Base-by-base conservation (phyloP, 2,888 invertebrate genomes). In the Orthonychiurus folsomi region DNA sequence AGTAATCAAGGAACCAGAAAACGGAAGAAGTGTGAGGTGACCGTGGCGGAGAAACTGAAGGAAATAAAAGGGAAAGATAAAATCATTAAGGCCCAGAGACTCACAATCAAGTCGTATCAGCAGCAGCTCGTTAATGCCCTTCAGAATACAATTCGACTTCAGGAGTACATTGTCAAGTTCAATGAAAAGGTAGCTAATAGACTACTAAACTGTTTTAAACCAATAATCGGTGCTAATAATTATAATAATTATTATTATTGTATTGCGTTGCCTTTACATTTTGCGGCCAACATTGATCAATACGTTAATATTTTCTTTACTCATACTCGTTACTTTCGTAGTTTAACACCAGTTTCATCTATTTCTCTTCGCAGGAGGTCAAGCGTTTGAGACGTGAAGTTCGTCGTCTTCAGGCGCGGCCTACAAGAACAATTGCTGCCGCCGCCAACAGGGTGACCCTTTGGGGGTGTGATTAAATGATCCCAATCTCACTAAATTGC, bases 401-500 rank as follows among this genome's bases (percentile, higher is more conserved):
- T 37, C 37, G 37, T 9, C 37, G 37, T 37, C 15, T 37, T 5
- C 37, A 37, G 15, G 37, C 37, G 15, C 5, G 37, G 15, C 37
- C 37, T 15, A 37, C 9, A 37, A 37, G 5, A 9, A 37, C 15
- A 9, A 5, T 15, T 37, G 37, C 9, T 5, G 5, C 37, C 5
- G 37, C 9, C 9, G 5, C 15, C 9, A 37, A 37, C 15, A 5
- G 37, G 15, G 5, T 5, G 37, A 37, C 9, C 15, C 37, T 37
- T 9, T 37, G 37, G 37, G 37, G 37, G 15, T 37, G 37, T 15
- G 37, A 37, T 15, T 37, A 37, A 37, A 37, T 37, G 37, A 37
- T 37, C 37, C 37, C 37, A 37, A 9, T 5, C n/a, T 9, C 56
- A 25, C 56, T 56, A 48, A n/a, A n/a, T n/a, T n/a, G n/a, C n/a